phyloP scores from a whole-genome alignment of 2,888 invertebrate species.

The Pyralis farinalis region DNA sequence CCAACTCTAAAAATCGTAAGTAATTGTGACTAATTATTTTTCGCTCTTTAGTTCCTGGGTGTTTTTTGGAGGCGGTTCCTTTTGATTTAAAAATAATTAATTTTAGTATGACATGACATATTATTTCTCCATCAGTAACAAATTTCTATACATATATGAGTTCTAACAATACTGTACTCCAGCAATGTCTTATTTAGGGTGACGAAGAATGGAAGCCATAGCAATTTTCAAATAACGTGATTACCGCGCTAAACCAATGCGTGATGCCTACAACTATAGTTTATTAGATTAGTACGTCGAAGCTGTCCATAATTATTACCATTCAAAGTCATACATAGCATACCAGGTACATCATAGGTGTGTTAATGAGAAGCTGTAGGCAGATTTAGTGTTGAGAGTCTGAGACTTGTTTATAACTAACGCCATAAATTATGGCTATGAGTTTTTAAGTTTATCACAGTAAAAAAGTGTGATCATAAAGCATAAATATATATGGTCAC shows the following conservation, averaged over 20 bases:
- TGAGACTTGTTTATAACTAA: background rate
- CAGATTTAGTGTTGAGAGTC: background rate
- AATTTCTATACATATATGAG: slow-evolving; percentile 25
- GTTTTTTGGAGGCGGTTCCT: too few species aligned
- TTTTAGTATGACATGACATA: too few species aligned
- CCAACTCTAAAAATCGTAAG: too few species aligned
- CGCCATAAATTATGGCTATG: background rate
- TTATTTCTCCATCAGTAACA: too few species aligned
- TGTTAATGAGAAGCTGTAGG: slow-evolving; percentile 3
- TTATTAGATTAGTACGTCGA: slow-evolving; percentile 40
- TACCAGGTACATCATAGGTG: background rate
- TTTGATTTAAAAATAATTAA: too few species aligned
- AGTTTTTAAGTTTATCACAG: too few species aligned
- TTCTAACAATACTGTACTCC: slow-evolving; percentile 2
- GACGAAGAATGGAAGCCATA: slow-evolving; percentile 45
- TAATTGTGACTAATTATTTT: too few species aligned
- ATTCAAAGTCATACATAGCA: slow-evolving; percentile 1
- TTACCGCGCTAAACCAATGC: slow-evolving; percentile 34
- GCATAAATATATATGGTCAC: too few species aligned
- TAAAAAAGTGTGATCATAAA: too few species aligned
- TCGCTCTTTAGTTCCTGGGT: too few species aligned
- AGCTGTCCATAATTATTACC: slow-evolving; percentile 6
- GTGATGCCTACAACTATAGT: slow-evolving; percentile 31
- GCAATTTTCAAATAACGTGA: slow-evolving; percentile 51
- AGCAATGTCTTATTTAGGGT: slow-evolving; percentile 32